Evolutionary conservation across 2,113 vertebrate species (phyloP), one percentile per base, ranked within the genome.

Genomic region (Alexandromys fortis): DNA sequence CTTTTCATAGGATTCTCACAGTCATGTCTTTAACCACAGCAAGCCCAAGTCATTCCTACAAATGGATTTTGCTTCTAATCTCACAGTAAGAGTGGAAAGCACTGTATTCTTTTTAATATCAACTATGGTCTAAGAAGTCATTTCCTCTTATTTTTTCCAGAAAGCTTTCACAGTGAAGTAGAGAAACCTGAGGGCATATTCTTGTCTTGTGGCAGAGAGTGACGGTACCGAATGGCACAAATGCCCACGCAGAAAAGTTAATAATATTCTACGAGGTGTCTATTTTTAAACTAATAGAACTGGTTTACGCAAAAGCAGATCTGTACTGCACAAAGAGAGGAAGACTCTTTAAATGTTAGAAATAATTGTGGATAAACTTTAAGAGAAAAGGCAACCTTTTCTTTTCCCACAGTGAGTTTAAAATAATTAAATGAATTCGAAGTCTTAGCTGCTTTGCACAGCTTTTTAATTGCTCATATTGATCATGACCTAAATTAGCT

Each of bases 251-350:
- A 92, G 92, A 21, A 91, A 91, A 96, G 94, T 94, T 97, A 97
- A 97, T 94, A 96, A 98, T 97, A 97, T 73, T 97, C 95, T 95
- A 96, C 4, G 0, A 68, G 72, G 30, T 61, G 12, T 47, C 92
- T 97, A 96, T 97, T 97, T 97, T 97, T 97, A 97, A 92, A 61
- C 17, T 96, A 94, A 96, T 96, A 92, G 90, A 86, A 90, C 55
- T 67, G n/a, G 70, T 95, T 97, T 96, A 97, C 19, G 0, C 72
- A 97, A 92, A 91, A 95, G 90, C 77, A 95, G 89, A 93, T 87
- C 61, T 83, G 55, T n/a, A 89, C 63, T 76, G 77, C 5, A 73
- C 79, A 92, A 86, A 78, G 77, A 77, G 95, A 90, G 42, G 38
- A 94, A 95, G 94, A 81, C 77, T 55, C 86, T 92, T 95, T 70